Conservation (phyloP, 64 coral and sea anemone genomes). For the Pocillopora damicornis region DNA sequence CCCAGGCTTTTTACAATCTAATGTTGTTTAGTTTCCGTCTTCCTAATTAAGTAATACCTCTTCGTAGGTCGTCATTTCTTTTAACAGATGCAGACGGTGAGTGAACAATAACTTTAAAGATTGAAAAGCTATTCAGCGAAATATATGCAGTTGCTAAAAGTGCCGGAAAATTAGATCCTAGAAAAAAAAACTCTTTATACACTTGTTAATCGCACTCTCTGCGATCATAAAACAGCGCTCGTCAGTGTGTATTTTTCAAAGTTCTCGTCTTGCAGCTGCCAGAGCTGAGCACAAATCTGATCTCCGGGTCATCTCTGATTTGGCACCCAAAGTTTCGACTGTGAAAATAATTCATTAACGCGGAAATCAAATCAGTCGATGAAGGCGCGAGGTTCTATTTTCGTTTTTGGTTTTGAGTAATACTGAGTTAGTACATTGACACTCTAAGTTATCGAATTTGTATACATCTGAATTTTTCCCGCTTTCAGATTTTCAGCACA, state of each 20-base stretch:
- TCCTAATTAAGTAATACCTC: constrained; percentile 11
- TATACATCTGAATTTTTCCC: neutral
- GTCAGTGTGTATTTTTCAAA: constrained; percentile 2
- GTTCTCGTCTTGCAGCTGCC: neutral
- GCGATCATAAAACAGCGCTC: neutral
- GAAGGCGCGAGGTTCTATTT: neutral
- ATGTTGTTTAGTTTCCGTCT: constrained; percentile 38
- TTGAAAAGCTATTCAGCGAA: constrained; percentile 20
- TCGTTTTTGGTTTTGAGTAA: neutral
- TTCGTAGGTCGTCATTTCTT: constrained; percentile 5
- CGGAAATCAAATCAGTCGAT: neutral
- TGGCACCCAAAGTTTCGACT: neutral
- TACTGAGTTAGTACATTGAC: neutral
- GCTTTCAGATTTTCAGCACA: neutral
- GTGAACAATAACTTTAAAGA: constrained; percentile 15
- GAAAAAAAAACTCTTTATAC: neutral
- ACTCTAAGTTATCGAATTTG: neutral
- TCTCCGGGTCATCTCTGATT: constrained; percentile 10
- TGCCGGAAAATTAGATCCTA: neutral
- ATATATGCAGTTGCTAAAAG: neutral
- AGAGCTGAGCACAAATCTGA: constrained; percentile 12
- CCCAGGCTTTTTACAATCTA: constrained; percentile 4
- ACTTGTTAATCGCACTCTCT: neutral
- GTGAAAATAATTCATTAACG: neutral
- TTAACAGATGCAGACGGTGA: constrained; percentile 24